Base-by-base conservation (phyloP, 92 coral and sea anemone species). In the Palythoa caribaeorum region DNA sequence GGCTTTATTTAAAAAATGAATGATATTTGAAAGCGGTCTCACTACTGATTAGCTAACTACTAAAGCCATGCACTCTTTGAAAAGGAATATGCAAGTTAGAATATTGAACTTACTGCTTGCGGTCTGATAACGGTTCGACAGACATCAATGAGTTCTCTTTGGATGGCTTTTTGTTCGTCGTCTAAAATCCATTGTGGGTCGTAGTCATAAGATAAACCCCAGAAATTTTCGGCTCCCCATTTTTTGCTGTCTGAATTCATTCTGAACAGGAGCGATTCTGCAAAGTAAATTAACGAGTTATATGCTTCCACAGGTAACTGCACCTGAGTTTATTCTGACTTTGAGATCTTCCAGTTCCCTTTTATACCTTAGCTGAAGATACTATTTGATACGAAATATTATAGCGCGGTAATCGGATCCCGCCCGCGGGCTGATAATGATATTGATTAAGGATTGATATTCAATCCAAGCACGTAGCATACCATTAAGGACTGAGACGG, bases 121-220 rank as follows among this genome's bases (percentile, higher is more conserved):
- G 86, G 86, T 47, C 86, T 81, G 15, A 81, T 68, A n/a, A 81
- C 65, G 1, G 86, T 81, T 21, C 86, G 76, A 68, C 86, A 81
- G 36, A 81, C 60, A 20, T 81, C 86, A 38, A 81, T 81, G 55
- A 81, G 55, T 13, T 81, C 73, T 21, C 71, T 65, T 37, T 81
- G 63, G 48, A 68, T 47, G 21, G 60, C 44, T 81, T 81, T 81
- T 19, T 81, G 86, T 50, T 81, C 86, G 16, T 81, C 86, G 44
- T 81, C 76, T 6, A 81, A 15, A 70, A 81, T 47, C 86, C 86
- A 81, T 44, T 66, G 86, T 28, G 86, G 86, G 52, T 81, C 86
- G 38, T 81, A 66, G 57, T 81, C 86, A 47, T 44, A 81, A 10
- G 86, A 81, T 37, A 81, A 71, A 6, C 86, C 86, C 86, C 86